Base-by-base conservation (phyloP, 2,888 invertebrate species). In the Alloscopus bannaensis region DNA sequence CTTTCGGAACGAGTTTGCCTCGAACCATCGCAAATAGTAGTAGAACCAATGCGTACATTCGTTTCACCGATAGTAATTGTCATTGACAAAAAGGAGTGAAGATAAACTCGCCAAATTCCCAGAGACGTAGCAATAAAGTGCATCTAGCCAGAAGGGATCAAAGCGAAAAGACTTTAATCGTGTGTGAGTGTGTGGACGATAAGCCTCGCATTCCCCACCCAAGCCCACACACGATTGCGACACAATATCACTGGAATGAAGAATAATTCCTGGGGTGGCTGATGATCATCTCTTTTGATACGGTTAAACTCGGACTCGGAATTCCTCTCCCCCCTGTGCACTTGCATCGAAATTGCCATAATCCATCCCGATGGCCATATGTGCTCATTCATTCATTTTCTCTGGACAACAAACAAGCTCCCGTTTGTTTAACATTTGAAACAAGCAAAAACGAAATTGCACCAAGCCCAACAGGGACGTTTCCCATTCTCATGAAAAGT, bases 131-230 rank as follows among this genome's bases (percentile, higher is more conserved):
- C 45, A 45, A 45, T 45, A 45, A 45, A 45, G 45, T 16, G 8
- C 45, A 22, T 24, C 16, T 52, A 52, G 52, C 52, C 52, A 52
- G 52, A 52, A 52, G 52, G 52, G 52, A 52, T 52, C 52, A 52
- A 22, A 24, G 4, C 22, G 24, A 52, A 24, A 52, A 36, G 13
- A 11, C 45, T 45, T 45, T 45, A 45, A 45, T 45, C 45, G 45
- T 45, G n/a, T 45, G 45, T 45, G 45, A 45, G 36, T 36, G 36
- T 36, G 36, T 36, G 36, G 6, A 45, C n/a, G 45, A 45, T 45
- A 45, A 45, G 45, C 13, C n/a, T n/a, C n/a, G n/a, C n/a, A n/a
- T n/a, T n/a, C n/a, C n/a, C 4, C 45, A 45, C n/a, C 13, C 13
- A 36, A 36, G 36, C 36, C 36, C 36, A 36, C 36, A 36, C 36